Base-by-base conservation (phyloP, 2,113 vertebrate species). In the Uropsilus gracilis region DNA sequence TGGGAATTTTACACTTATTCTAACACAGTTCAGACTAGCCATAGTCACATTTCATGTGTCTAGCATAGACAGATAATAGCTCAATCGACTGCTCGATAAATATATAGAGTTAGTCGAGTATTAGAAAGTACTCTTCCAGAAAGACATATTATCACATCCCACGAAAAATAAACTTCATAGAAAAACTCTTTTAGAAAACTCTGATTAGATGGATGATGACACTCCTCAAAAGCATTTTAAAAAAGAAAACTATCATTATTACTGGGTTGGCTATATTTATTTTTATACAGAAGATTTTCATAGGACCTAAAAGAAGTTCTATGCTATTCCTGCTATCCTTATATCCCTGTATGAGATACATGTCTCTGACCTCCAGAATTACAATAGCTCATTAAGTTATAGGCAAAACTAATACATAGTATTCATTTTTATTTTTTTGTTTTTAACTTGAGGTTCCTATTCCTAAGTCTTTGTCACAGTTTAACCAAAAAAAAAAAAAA, bases 391-490 rank as follows among this genome's bases (percentile, higher is more conserved):
- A 57, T 94, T 80, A 76, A 91, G 50, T 86, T 59, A 64, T 42
- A 39, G 46, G 88, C 22, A 83, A 92, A 86, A 82, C 5, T 13
- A 85, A 53, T 13, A 37, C 42, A 64, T 1, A 18, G 57, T 88
- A 73, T 82, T 55, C 5, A 37, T 42, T 76, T 61, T 50, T 87
- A 55, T 66, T 95, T 86, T 72, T 61, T 50, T 87, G 61, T 66
- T 95, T 86, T 50, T 32, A 91, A 76, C 46, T 61, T 50, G 42
- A 84, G 72, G 9, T 59, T 81, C 30, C 61, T 77, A 42, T 61
- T 37, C 32, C 88, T 86, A 32, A 18, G 34, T 95, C 85, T 93
- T 86, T 55, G 42, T 95, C 28, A 34, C 20, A 78, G 76, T 59
- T 75, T 64, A 88, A 61, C 42, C n/a, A n/a, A n/a, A n/a, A n/a